Evolutionary conservation across 2,888 invertebrate genomes (phyloP), one percentile per base, ranked within the genome.

Genomic region (Steinernema carpocapsae): DNA sequence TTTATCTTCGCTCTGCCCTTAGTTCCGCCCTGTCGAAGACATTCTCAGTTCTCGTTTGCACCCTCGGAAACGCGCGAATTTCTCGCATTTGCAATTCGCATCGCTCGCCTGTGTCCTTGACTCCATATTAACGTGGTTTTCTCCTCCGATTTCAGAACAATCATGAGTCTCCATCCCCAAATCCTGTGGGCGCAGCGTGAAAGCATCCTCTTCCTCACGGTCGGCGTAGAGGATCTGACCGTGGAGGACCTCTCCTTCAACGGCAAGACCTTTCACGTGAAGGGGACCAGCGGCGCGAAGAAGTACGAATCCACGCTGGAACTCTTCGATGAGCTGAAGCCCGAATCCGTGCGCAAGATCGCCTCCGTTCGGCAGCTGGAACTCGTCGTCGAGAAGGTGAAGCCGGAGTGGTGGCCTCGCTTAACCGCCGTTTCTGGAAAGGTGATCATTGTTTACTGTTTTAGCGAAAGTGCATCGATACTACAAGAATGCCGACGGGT

Each of bases 111-210:
- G n/a, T n/a, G n/a, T n/a, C n/a, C n/a, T n/a, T n/a, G n/a, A n/a
- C n/a, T n/a, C n/a, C n/a, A n/a, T n/a, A n/a, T n/a, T n/a, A n/a
- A n/a, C n/a, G n/a, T n/a, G n/a, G n/a, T n/a, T n/a, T n/a, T n/a
- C n/a, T n/a, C n/a, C n/a, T n/a, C n/a, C n/a, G n/a, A n/a, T n/a
- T n/a, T n/a, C n/a, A n/a, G n/a, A n/a, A 43, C 43, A 12, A 56
- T 24, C 24, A 56, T 22, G 56, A 56, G 56, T 26, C 56, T 56
- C 26, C 86, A 85, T 74, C 95, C 96, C 78, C 92, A 93, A 79
- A 93, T 95, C 83, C 91, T 93, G 89, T 97, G 97, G 97, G 96
- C 96, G 75, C 96, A 97, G 89, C 91, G 94, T 87, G 92, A 92
- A 85, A 92, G 92, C 86, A 90, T 93, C 84, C 89, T 97, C 79